Base-by-base conservation (phyloP, 2,113 vertebrate species). In the Paracanthobrama guichenoti region DNA sequence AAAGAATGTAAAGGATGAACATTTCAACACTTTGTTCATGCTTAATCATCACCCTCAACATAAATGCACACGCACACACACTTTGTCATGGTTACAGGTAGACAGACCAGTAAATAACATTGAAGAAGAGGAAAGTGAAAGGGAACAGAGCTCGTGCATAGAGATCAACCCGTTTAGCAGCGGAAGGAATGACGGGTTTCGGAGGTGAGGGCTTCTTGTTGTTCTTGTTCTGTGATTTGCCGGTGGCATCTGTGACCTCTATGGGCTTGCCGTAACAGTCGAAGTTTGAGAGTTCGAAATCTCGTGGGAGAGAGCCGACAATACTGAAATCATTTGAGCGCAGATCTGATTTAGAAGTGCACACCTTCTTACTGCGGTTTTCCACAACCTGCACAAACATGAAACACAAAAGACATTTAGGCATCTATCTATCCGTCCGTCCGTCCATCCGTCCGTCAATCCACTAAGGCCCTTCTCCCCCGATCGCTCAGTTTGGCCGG, bases 261-360 rank as follows among this genome's bases (percentile, higher is more conserved):
- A 99, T 98, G 89, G 98, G 95, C 89, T 99, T 99, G 77, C 98
- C 98, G 35, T 99, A 99, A 95, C 98, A 99, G 94, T 99, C 97
- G 92, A 98, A 99, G 92, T 99, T 99, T 12, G 98, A 99, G 87
- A 99, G 93, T 90, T 99, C 97, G 91, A 99, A 99, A 96, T 99
- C 98, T 88, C 97, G 95, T 1, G 98, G 98, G 89, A 99, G 96
- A 28, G 98, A 99, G 83, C 98, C 98, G 87, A 99, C 98, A 4
- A 99, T 99, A 94, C 98, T 99, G 94, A 99, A 99, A 92, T 99
- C 98, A 76, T 98, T 98, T 87, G 97, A 98, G 91, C 97, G 94
- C 91, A 99, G 93, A 90, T 99, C 98, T 24, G 98, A 99, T 91
- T 99, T 99, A 2, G 98, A 99, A 42, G 97, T 99, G 89, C 98